Conservation (phyloP, 2,113 vertebrate species). For the Sterrhoptilus dennistouni region DNA sequence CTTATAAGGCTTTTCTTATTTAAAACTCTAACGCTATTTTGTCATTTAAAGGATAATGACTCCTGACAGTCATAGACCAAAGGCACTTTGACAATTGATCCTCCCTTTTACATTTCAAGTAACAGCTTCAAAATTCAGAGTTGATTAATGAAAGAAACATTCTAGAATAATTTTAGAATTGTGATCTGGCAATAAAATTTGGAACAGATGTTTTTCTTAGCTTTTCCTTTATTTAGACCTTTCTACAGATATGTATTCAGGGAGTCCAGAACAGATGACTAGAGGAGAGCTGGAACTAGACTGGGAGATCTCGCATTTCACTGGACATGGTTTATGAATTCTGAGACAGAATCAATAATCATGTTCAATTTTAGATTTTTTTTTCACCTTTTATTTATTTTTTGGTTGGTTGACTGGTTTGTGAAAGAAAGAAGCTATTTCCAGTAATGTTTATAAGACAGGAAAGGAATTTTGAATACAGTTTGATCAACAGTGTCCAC, state of each 20-base stretch:
- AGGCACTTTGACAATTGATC: not conserved
- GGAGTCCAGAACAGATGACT: not conserved
- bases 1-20: not conserved
- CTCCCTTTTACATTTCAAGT: not conserved
- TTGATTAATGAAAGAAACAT: not conserved
- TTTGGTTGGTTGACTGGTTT: not conserved
- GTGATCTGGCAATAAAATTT: not conserved
- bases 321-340: not conserved
- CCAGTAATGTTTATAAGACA: not conserved
- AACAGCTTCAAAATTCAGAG: not conserved
- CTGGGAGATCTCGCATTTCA: not conserved
- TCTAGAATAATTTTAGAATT: not conserved
- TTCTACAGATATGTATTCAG: not conserved
- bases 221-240: not conserved
- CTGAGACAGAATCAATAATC: not conserved
- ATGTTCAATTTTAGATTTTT: not conserved
- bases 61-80: constrained; percentile 24
- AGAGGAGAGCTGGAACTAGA: not conserved
- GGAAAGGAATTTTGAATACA: not conserved
- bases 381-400: accelerated
- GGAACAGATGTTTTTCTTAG: not conserved
- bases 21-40: not conserved
- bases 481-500: not conserved
- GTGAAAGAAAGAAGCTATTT: not conserved
- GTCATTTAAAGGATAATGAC: not conserved